Evolutionary conservation across 2,888 invertebrate genomes (phyloP), one percentile per base, ranked within the genome.

Genomic region (Euproctis similis): DNA sequence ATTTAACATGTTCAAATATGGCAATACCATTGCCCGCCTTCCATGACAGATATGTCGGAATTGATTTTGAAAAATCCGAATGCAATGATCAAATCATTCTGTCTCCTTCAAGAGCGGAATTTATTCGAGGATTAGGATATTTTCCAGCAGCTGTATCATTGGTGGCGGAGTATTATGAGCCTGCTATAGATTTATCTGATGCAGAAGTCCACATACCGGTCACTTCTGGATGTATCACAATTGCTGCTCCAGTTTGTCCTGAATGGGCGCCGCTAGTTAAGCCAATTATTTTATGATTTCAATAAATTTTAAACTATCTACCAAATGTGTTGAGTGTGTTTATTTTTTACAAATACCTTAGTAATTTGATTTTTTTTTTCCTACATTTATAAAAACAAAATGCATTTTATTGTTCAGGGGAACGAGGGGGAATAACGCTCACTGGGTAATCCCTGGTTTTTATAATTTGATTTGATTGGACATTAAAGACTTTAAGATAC

Each of bases 91-190:
- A 59, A 14, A 37, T 67, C 1, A 55, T 70, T 27, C 31, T 59
- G 12, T 65, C 70, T 0, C 70, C 70, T 3, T n/a, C 35, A 2
- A 28, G 53, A 2, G 42, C 42, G 0, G 66, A 67, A n/a, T 28
- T 70, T 6, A 63, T 61, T 0, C 31, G 28, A 16, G 68, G 65
- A 0, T 28, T 70, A 6, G 69, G 70, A 0, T 70, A 63, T 26
- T 45, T 62, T 5, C 47, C 53, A 1, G 36, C 63, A 0, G 65
- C 61, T 0, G 37, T 57, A 1, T 60, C 68, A 0, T 28, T 65
- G 2, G 66, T 61, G 0, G 48, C 54, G 0, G 40, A 49, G 2
- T 53, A 47, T 2, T 67, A 43, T 30, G 28, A 40, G 4, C 51
- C 57, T 4, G 46, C 43, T 1, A 8, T 52, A n/a, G 35, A 44